Base-by-base conservation (phyloP, 2,797 vertebrate genomes). In the Syngnathus rostellatus region DNA sequence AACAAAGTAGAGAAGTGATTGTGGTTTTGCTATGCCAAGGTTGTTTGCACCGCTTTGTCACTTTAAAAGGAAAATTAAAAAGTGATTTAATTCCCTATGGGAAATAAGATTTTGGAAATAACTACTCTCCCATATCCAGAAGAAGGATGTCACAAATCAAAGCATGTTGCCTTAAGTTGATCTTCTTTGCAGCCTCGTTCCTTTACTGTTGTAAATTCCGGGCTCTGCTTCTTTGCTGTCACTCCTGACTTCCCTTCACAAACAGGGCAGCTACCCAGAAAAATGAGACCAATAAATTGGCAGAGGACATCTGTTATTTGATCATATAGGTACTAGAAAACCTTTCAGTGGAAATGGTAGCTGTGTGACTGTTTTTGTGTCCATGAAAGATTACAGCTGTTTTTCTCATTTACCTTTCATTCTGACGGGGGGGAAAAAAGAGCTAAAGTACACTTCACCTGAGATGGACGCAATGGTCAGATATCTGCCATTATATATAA, bases 391-490 rank as follows among this genome's bases (percentile, higher is more conserved):
- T 70, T 39, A 31, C 84, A 85, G 84, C 80, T 87, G 86, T 80
- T 86, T 83, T 81, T 46, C 68, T 50, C 70, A 85, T 85, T 77
- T 74, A 59, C 68, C 62, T 48, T 55, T 61, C 82, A 76, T 74
- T 68, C 64, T 41, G 55, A 72, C 72, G 31, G 31, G 77, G 69
- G 82, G 70, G 83, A 71, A 72, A 81, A 81, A 79, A 77, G 25
- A 70, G 76, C 73, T 81, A 78, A 87, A 82, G 78, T 74, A 68
- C 74, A 69, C 78, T 77, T 74, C 81, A 85, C 82, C 82, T 81
- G 83, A 76, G 67, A 72, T 61, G 45, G 64, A 40, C 68, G 57
- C 73, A 72, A 68, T 79, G 78, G 75, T 55, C 17, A 70, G 60
- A 67, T 63, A 72, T 65, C 68, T 68, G 77, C 54, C 73, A 71